These are phyloP conservation scores for Heliconius ismenius DNA, from an alignment of 2,888 invertebrate species.

Conservation along the genomic window DNA sequence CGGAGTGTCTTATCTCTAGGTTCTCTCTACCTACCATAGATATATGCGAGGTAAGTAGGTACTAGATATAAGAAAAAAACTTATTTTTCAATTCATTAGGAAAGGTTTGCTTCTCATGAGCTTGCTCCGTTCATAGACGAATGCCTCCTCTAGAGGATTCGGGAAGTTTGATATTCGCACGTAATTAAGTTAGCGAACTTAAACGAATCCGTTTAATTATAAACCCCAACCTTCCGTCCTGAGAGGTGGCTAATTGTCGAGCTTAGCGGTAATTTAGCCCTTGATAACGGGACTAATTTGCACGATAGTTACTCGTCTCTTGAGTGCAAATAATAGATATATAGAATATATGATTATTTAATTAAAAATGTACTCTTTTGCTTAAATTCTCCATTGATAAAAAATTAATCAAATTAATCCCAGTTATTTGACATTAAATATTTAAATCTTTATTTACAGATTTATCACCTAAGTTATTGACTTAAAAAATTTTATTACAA, in stretches of 20 bases:
- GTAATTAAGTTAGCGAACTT: conserved; percentile 60
- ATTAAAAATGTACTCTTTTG: background rate
- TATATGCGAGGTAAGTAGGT: too few relatives aligned
- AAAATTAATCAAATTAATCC: background rate
- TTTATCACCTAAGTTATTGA: too few relatives aligned
- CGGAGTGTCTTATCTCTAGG: background rate
- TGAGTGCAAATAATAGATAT: conserved; percentile 3
- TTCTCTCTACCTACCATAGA: background rate
- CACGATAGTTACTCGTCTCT: conserved; percentile 33
- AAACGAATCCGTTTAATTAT: conserved; percentile 67
- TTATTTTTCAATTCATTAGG: background rate
- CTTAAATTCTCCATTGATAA: background rate
- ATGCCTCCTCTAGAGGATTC: background rate
- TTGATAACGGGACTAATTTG: conserved; percentile 44
- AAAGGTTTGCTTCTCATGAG: background rate
- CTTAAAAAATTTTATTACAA: too few relatives aligned
- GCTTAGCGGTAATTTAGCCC: conserved; percentile 50
- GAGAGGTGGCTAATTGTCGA: conserved; percentile 58
- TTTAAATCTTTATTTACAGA: too few relatives aligned
- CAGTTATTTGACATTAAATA: too few relatives aligned
- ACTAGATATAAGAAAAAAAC: too few relatives aligned
- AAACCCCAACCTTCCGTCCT: conserved; percentile 53
- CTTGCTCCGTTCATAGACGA: background rate
- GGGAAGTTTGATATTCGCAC: conserved; percentile 39
- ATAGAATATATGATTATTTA: background rate